phyloP scores from a whole-genome alignment of 1,140 invertebrate genomes.

The Pseudomyrmex concolor region DNA sequence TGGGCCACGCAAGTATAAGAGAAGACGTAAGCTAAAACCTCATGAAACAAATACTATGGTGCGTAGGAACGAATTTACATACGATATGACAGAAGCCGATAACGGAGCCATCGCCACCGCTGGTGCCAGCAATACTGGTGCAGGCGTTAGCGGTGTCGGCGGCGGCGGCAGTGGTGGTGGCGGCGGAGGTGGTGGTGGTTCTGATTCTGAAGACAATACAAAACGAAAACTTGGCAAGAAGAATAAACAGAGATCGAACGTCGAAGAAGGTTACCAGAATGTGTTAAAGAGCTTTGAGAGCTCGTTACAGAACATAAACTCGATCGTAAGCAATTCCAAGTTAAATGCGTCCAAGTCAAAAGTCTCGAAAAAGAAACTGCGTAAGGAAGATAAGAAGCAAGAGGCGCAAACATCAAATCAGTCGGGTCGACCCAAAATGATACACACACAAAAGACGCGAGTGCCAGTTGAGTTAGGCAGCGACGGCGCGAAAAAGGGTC shows the following conservation, averaged over 20 bases:
- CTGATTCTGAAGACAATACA: slow-evolving; percentile 85
- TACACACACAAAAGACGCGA: slow-evolving; percentile 89
- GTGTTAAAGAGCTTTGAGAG: slow-evolving; percentile 85
- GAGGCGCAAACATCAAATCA: slow-evolving; percentile 77
- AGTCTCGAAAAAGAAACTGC: slow-evolving; percentile 78
- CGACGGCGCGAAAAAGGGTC: slow-evolving; percentile 85
- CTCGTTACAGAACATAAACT: slow-evolving; percentile 86
- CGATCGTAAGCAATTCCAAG: slow-evolving; percentile 83
- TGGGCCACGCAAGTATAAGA: slow-evolving; percentile 92
- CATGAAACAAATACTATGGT: slow-evolving; percentile 84
- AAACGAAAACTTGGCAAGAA: slow-evolving; percentile 81
- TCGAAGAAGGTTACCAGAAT: slow-evolving; percentile 84
- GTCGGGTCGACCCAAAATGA: slow-evolving; percentile 89
- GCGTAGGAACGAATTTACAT: slow-evolving; percentile 80
- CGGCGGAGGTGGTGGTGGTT: slow-evolving; percentile 61
- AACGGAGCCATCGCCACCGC: slow-evolving; percentile 80
- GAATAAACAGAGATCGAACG: slow-evolving; percentile 80
- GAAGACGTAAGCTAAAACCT: slow-evolving; percentile 89
- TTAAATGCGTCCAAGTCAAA: slow-evolving; percentile 81
- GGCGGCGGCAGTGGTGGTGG: too few species aligned
- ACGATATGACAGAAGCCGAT: slow-evolving; percentile 77
- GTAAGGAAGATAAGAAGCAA: slow-evolving; percentile 82
- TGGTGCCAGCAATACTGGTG: neutral
- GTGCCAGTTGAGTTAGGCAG: slow-evolving; percentile 85
- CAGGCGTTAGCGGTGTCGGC: neutral